Percentiles rank a stretch among this genome's conserved stretches.
Evolutionary conservation across 1,140 invertebrate genomes (phyloP).

Genomic region (Orius insidiosus): DNA sequence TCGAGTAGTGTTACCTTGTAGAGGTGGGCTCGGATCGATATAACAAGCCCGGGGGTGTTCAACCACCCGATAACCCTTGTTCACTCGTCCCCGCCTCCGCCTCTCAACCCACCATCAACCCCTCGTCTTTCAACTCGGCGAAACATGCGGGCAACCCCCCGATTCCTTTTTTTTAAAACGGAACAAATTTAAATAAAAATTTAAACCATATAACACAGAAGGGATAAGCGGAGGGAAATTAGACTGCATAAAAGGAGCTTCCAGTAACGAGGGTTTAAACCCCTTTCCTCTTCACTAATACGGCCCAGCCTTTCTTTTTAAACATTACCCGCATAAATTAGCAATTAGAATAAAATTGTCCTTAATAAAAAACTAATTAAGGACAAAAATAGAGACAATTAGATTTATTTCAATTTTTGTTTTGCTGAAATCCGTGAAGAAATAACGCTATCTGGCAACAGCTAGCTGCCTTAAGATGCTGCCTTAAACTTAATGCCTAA

Average conservation of each 20-base stretch:
- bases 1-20: not conserved
- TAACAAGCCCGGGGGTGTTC: not conserved
- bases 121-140: not conserved
- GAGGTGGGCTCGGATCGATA: constrained; percentile 1
- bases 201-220: too few relatives aligned
- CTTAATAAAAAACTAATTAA: constrained; percentile 9
- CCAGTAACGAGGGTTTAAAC: constrained; percentile 10
- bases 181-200: too few relatives aligned
- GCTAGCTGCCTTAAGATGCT: too few relatives aligned
- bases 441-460: too few relatives aligned
- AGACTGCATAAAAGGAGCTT: constrained; percentile 6
- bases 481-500: too few relatives aligned
- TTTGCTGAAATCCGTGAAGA: too few relatives aligned
- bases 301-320: constrained; percentile 1
- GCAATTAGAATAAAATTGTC: constrained; percentile 8
- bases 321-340: constrained; percentile 11
- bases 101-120: not conserved
- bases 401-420: too few relatives aligned
- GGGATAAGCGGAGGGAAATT: constrained; percentile 2
- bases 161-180: not conserved
- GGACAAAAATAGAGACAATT: too few relatives aligned
- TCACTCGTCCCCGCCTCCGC: constrained; percentile 1
- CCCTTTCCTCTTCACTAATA: constrained; percentile 1
- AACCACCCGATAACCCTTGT: not conserved
- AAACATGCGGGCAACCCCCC: not conserved